Evolutionary conservation across 1,140 invertebrate species (phyloP).

Genomic region (Drosophila repletoides): DNA sequence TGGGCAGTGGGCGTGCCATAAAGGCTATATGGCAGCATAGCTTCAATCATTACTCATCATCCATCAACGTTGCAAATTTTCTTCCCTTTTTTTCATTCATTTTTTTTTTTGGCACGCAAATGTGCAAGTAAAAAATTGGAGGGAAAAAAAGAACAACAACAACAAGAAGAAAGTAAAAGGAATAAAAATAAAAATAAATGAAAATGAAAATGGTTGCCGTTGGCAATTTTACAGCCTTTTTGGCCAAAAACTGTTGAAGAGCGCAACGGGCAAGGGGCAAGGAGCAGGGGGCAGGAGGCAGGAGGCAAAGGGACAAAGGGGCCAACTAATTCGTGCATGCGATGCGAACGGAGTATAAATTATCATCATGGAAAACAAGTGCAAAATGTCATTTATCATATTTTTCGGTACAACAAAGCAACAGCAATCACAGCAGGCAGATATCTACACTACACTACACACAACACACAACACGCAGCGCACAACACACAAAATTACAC

Average conservation of each 20-base stretch:
- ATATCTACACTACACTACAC: background rate
- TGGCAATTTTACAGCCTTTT: slow-evolving; percentile 58
- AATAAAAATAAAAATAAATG: slow-evolving; percentile 61
- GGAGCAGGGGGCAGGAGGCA: background rate
- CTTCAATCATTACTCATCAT: slow-evolving; percentile 81
- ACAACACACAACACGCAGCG: slow-evolving; percentile 14
- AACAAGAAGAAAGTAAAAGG: slow-evolving; percentile 12
- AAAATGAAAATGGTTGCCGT: slow-evolving; percentile 71
- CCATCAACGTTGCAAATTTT: slow-evolving; percentile 76
- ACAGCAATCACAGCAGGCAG: slow-evolving; percentile 45
- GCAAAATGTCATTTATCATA: slow-evolving; percentile 80
- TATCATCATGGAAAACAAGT: slow-evolving; percentile 80
- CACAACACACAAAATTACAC: slow-evolving; percentile 4
- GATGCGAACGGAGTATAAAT: slow-evolving; percentile 72
- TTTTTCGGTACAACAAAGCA: slow-evolving; percentile 58
- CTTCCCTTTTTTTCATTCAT: slow-evolving; percentile 43
- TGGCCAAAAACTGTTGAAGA: slow-evolving; percentile 34
- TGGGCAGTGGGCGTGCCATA: slow-evolving; percentile 8
- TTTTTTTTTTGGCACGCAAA: slow-evolving; percentile 67
- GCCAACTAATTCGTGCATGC: slow-evolving; percentile 67
- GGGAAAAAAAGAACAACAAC: slow-evolving; percentile 28
- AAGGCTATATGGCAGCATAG: slow-evolving; percentile 58
- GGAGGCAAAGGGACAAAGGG: background rate
- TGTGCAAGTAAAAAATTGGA: slow-evolving; percentile 65
- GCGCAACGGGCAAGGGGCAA: too few relatives aligned